Base-by-base conservation (phyloP, 2,113 vertebrate genomes). In the Myodes glareolus region DNA sequence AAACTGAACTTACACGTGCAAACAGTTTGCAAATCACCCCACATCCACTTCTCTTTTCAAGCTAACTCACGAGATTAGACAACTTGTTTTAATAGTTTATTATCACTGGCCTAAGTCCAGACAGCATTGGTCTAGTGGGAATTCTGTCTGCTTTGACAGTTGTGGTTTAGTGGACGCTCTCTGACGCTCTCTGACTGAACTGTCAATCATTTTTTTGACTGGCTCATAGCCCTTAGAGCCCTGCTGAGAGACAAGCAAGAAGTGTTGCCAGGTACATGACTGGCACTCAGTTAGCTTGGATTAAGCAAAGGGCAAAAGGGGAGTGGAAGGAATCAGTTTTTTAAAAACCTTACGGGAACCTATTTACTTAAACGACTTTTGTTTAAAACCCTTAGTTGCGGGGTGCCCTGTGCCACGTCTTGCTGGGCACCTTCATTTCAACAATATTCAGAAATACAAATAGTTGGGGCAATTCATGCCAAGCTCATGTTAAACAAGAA, bases 41-140 rank as follows among this genome's bases (percentile, higher is more conserved):
- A 21, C 76, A 93, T 92, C 80, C 92, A 96, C 67, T 87, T 97
- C 90, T 96, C 82, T 96, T 98, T 97, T 97, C 96, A 93, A 92
- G 84, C 92, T 98, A 97, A 98, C 95, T 95, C 97, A 92, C 67
- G 70, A 98, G 97, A 98, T 98, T 87, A 98, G 97, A 98, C 97
- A 98, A 98, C 45, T 96, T 97, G 96, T 98, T 96, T 97, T 96
- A 97, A 88, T 77, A 95, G 96, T 98, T 98, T 98, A 97, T 75
- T 97, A 94, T 97, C 98, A 97, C 97, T 98, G 93, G 96, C 96
- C 94, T 97, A 96, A 95, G 86, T 98, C 97, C 96, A 98, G 97
- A 92, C 97, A 75, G 94, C 93, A 98, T 95, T 93, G 4, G 10
- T 96, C 95, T 97, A 93, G 82, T 75, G 89, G 92, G 95, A 98